Evolutionary conservation across 2,113 vertebrate species (phyloP).

Genomic region (Ceyx margarethae): DNA sequence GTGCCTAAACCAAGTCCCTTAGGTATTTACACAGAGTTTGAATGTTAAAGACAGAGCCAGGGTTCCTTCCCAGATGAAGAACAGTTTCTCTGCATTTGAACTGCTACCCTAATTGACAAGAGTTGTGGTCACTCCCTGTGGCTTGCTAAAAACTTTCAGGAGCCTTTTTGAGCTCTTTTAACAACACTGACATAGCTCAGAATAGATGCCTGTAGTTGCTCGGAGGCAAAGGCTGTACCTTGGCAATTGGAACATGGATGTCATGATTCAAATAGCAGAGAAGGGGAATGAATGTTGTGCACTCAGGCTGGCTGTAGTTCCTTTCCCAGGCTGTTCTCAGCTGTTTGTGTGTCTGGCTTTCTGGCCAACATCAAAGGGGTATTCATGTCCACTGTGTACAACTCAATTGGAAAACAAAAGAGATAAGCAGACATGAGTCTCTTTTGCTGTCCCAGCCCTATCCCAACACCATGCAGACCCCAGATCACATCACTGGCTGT

Average conservation of each 20-base stretch:
- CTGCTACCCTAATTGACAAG: neutral
- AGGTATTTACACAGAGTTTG: neutral
- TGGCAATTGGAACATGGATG: neutral
- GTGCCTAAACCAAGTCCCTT: neutral
- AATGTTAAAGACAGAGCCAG: neutral
- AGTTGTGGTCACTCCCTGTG: neutral
- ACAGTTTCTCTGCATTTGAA: neutral
- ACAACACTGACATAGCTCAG: neutral
- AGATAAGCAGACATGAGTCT: neutral
- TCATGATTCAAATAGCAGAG: neutral
- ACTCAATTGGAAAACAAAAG: neutral
- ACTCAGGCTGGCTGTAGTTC: neutral
- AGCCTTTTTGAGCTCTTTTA: neutral
- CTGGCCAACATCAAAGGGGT: neutral
- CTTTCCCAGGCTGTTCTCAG: neutral
- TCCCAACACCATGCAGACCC: neutral
- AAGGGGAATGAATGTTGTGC: neutral
- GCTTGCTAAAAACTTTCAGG: neutral
- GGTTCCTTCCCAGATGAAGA: neutral
- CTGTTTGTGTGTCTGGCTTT: neutral
- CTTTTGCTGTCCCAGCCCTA: neutral
- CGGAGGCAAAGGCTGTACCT: neutral
- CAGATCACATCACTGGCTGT: neutral
- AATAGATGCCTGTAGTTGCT: neutral
- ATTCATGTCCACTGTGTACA: neutral